Evolutionary conservation across 2,888 invertebrate species (phyloP).

Genomic region (Microplitis deprimator): DNA sequence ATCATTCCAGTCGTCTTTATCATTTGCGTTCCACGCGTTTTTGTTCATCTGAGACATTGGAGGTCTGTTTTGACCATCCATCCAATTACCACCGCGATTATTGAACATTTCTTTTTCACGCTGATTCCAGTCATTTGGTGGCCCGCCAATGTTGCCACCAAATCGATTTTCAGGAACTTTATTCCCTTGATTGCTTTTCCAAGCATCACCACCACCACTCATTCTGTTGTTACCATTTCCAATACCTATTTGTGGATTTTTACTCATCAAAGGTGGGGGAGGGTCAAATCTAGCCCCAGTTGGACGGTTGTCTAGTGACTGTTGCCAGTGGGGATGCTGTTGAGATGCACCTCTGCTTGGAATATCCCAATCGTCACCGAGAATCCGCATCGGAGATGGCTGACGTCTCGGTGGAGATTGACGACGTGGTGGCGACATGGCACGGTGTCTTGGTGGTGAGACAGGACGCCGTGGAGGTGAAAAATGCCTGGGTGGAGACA

Average conservation of each 20-base stretch:
- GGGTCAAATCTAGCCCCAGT: slow-evolving; percentile 35
- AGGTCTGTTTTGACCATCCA: slow-evolving; percentile 54
- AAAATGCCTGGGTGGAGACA: slow-evolving; percentile 40
- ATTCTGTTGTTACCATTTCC: slow-evolving; percentile 51
- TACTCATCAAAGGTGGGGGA: slow-evolving; percentile 32
- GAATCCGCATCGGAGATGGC: slow-evolving; percentile 42
- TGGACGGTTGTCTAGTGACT: slow-evolving; percentile 36
- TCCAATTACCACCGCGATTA: slow-evolving; percentile 53
- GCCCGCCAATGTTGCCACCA: slow-evolving; percentile 19
- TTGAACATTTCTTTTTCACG: slow-evolving; percentile 57
- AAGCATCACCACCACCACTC: slow-evolving; percentile 43
- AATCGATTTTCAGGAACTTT: slow-evolving; percentile 17
- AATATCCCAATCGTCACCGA: slow-evolving; percentile 66
- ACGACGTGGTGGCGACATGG: slow-evolving; percentile 41
- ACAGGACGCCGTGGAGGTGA: slow-evolving; percentile 42
- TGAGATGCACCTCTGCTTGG: slow-evolving; percentile 63
- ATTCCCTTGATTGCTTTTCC: slow-evolving; percentile 36
- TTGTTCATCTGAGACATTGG: slow-evolving; percentile 37
- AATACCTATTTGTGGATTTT: slow-evolving; percentile 51
- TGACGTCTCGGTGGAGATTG: slow-evolving; percentile 11
- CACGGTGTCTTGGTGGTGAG: slow-evolving; percentile 33
- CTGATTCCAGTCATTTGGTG: slow-evolving; percentile 58
- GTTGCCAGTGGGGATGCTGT: slow-evolving; percentile 54
- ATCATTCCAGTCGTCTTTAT: slow-evolving; percentile 65
- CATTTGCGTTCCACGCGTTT: slow-evolving; percentile 43